These are phyloP conservation scores for Acipenser transmontanus DNA, from an alignment of 2,797 vertebrate species.

Conservation along the genomic window DNA sequence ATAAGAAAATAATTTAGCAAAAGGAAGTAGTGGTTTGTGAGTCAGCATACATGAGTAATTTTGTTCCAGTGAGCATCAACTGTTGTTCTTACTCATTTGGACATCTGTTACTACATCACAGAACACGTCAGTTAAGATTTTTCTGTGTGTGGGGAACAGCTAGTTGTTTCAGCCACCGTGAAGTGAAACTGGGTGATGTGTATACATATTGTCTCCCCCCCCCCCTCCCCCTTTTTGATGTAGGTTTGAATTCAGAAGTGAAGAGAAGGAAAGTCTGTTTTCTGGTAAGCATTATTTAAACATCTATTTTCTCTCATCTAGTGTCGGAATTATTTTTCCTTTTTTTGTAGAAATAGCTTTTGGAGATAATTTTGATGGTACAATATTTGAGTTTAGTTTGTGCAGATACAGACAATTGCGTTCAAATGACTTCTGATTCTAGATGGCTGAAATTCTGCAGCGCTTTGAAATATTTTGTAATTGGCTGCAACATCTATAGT, in stretches of 20 bases:
- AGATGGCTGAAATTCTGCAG: too few species aligned
- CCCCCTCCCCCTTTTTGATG: slow-evolving; percentile 19
- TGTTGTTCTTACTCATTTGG: slow-evolving; percentile 34
- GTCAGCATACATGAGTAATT: slow-evolving; percentile 57
- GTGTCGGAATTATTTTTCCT: too few species aligned
- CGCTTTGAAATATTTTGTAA: too few species aligned
- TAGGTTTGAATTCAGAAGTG: slow-evolving; percentile 23
- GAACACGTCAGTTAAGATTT: slow-evolving; percentile 31
- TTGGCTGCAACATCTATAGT: too few species aligned
- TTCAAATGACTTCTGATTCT: too few species aligned
- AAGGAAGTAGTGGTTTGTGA: slow-evolving; percentile 74
- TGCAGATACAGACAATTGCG: too few species aligned
- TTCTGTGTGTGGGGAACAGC: slow-evolving; percentile 42
- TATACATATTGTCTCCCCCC: neutral
- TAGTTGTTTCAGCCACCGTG: slow-evolving; percentile 41
- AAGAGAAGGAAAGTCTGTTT: slow-evolving; percentile 12
- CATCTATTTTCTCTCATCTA: neutral
- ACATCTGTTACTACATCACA: slow-evolving; percentile 40
- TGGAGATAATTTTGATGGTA: too few species aligned
- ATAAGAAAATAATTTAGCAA: slow-evolving; percentile 61
- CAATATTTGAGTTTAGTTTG: too few species aligned
- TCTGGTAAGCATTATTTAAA: slow-evolving; percentile 28
- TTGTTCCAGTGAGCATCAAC: slow-evolving; percentile 48
- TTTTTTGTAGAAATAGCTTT: too few species aligned
- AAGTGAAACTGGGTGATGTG: slow-evolving; percentile 49